Percentiles rank a stretch among this genome's conserved stretches.
Evolutionary conservation across 2,113 vertebrate species (phyloP).

Genomic region (Grammomys surdaster): DNA sequence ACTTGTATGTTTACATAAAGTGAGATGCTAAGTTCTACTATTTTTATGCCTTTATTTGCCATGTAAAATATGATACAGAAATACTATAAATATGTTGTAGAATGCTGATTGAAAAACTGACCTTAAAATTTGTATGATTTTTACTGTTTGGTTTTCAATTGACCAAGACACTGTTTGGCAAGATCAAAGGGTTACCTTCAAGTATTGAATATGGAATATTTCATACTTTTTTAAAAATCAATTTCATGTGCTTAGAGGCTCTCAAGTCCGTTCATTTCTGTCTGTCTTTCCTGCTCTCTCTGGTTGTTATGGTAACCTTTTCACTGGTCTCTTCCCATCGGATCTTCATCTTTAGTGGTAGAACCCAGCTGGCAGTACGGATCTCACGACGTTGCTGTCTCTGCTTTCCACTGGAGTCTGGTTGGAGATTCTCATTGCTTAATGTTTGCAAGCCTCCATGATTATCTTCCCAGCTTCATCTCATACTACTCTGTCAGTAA

Average conservation of each 20-base stretch:
- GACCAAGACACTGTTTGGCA: conserved; percentile 25
- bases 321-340: background rate
- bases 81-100: conserved; percentile 12
- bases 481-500: background rate
- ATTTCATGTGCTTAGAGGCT: background rate
- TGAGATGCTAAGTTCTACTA: conserved; percentile 35
- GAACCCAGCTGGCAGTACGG: background rate
- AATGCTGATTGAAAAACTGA: conserved; percentile 3
- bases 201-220: conserved; percentile 5
- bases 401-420: background rate
- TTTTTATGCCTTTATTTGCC: conserved; percentile 51
- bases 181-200: conserved; percentile 41
- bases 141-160: conserved; percentile 47
- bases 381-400: background rate
- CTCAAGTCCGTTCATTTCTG: background rate
- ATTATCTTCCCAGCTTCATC: background rate
- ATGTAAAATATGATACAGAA: conserved; percentile 47
- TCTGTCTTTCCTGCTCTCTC: background rate
- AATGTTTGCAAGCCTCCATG: background rate
- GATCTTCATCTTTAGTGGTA: background rate
- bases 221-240: background rate
- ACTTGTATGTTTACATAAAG: conserved; percentile 63
- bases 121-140: conserved; percentile 17
- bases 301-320: background rate
- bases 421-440: background rate